Conservation (phyloP, 2,797 vertebrate genomes). For the Pseudocheirus occidentalis region DNA sequence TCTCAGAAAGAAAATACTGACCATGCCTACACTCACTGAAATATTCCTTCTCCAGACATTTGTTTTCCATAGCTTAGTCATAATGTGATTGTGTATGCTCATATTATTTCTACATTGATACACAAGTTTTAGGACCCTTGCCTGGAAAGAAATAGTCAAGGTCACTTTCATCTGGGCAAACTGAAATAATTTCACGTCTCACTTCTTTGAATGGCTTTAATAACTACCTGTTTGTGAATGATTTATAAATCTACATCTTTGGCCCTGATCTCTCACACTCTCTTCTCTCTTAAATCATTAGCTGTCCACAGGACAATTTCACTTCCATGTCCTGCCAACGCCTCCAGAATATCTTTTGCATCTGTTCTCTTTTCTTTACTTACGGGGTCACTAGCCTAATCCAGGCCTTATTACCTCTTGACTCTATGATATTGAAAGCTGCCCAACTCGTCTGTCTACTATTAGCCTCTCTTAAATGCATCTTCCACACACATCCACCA, state of each 20-base stretch:
- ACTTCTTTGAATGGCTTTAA: background rate
- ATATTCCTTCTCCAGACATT: background rate
- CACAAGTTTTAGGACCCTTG: rapidly evolving
- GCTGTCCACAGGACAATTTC: rapidly evolving
- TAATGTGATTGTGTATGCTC: no score
- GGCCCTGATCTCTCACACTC: no score
- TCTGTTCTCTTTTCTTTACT: background rate
- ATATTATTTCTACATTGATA: background rate
- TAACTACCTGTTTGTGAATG: background rate
- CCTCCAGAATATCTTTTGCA: background rate
- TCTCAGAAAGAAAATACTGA: background rate
- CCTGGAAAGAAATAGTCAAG: rapidly evolving
- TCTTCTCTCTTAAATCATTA: rapidly evolving
- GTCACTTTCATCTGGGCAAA: rapidly evolving
- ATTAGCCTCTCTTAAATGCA: background rate
- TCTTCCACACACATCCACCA: background rate
- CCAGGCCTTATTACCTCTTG: background rate
- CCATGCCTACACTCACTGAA: background rate
- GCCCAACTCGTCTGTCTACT: background rate
- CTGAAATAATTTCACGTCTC: background rate
- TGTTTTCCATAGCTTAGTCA: background rate
- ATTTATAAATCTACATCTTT: background rate
- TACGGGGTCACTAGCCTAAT: background rate
- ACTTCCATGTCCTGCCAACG: background rate
- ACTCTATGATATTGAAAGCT: background rate